These are phyloP conservation scores for Drosophila rubida DNA, from an alignment of 2,888 invertebrate species.

Conservation along the genomic window DNA sequence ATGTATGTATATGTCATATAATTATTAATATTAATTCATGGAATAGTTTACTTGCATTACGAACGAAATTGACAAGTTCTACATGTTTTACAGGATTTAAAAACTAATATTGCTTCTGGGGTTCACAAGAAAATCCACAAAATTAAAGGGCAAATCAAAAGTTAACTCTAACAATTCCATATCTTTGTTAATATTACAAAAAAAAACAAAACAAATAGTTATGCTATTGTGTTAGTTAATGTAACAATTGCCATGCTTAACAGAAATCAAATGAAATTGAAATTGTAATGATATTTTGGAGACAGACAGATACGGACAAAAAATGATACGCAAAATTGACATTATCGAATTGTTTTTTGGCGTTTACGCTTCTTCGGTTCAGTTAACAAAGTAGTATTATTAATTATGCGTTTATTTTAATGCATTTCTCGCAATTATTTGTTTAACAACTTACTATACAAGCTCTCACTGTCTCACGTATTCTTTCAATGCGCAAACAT, in stretches of 20 bases:
- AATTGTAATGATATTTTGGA: background rate
- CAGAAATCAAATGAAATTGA: background rate
- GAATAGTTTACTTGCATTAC: conserved; percentile 53
- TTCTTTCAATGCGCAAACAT: conserved; percentile 13
- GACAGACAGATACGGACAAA: conserved; percentile 19
- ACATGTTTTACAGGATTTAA: conserved; percentile 50
- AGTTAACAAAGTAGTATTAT: conserved; percentile 26
- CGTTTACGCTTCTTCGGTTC: conserved; percentile 29
- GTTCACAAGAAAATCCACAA: conserved; percentile 26
- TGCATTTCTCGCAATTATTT: conserved; percentile 24
- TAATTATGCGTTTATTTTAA: conserved; percentile 33
- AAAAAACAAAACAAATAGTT: conserved; percentile 16
- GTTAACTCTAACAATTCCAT: conserved; percentile 44
- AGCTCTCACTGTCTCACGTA: conserved; percentile 73
- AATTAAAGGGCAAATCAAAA: conserved; percentile 1
- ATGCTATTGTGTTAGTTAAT: conserved; percentile 55
- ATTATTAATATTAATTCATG: conserved; percentile 56
- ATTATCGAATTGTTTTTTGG: conserved; percentile 16
- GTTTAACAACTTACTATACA: conserved; percentile 80
- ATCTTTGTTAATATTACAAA: conserved; percentile 7
- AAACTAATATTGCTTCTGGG: conserved; percentile 71
- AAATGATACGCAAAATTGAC: conserved; percentile 21
- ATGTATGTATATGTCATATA: conserved; percentile 36
- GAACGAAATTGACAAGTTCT: conserved; percentile 73
- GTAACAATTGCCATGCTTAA: conserved; percentile 58